phyloP scores from a whole-genome alignment of 2,113 vertebrate genomes.

The Meriones unguiculatus region DNA sequence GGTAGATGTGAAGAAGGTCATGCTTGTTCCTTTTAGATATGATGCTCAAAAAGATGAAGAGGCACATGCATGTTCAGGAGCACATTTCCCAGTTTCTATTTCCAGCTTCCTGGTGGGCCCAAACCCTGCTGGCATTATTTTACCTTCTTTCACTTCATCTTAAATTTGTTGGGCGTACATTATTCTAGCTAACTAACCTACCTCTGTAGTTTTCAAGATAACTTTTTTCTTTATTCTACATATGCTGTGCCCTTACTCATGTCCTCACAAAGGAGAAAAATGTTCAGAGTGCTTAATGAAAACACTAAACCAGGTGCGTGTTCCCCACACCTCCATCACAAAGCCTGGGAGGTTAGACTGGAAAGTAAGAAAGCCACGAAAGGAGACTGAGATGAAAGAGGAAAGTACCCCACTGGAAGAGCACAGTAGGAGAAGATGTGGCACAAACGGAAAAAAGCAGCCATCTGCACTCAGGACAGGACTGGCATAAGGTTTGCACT shows the following conservation, averaged over 20 bases:
- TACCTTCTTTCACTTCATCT: conserved; percentile 4
- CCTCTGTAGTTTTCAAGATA: conserved; percentile 28
- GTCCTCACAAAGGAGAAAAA: not conserved
- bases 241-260: conserved; percentile 5
- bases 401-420: not conserved
- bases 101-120: not conserved
- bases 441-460: not conserved
- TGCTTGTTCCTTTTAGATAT: not conserved
- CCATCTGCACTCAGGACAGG: not conserved
- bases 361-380: not conserved
- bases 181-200: conserved; percentile 35
- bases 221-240: not conserved
- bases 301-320: not conserved
- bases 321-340: no score
- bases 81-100: not conserved
- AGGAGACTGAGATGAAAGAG: not conserved
- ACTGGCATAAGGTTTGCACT: not conserved
- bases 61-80: not conserved
- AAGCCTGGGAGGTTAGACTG: not conserved
- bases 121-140: not conserved
- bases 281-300: not conserved
- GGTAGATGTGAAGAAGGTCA: not conserved
- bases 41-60: not conserved
- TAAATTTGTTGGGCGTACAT: not conserved
- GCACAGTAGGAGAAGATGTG: not conserved